Percentiles rank a stretch among this genome's conserved stretches.
These are phyloP conservation scores for Papilio elwesi DNA, from an alignment of 2,888 invertebrate genomes.

Conservation along the genomic window DNA sequence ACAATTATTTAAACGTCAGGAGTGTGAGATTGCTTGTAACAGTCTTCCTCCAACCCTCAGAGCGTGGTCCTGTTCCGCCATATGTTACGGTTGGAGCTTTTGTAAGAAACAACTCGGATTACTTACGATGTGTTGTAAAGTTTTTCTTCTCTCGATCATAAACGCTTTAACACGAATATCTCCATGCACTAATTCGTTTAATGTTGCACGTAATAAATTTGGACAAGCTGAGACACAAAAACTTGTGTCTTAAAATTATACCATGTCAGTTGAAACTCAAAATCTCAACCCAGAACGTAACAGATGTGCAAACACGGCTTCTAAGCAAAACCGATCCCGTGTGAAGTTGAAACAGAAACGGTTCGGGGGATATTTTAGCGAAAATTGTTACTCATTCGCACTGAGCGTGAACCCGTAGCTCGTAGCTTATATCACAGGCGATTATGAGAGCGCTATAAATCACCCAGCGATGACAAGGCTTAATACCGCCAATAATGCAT, in stretches of 20 bases:
- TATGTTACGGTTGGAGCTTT: conserved; percentile 10
- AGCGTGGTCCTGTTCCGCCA: conserved; percentile 10
- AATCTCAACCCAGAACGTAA: conserved; percentile 17
- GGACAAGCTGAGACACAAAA: not conserved
- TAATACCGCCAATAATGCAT: not conserved
- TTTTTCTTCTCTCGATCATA: too few species aligned
- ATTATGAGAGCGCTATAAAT: not conserved
- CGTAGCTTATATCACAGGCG: not conserved
- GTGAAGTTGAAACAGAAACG: conserved; percentile 3
- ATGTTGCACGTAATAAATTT: too few species aligned
- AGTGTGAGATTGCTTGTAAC: conserved; percentile 13
- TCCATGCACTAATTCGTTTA: too few species aligned
- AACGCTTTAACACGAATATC: too few species aligned
- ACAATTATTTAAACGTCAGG: conserved; percentile 5
- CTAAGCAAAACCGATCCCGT: conserved; percentile 13
- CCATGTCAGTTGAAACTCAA: not conserved
- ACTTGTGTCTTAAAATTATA: not conserved
- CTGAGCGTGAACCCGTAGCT: not conserved
- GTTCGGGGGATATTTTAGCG: not conserved
- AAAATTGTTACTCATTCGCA: not conserved
- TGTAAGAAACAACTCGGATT: not conserved
- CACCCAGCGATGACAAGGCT: conserved; percentile 2
- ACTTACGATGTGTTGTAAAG: not conserved
- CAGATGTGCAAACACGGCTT: conserved; percentile 31
- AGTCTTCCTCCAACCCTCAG: conserved; percentile 5